Conservation (phyloP, 2,888 invertebrate genomes). For the Nomada ruficornis region DNA sequence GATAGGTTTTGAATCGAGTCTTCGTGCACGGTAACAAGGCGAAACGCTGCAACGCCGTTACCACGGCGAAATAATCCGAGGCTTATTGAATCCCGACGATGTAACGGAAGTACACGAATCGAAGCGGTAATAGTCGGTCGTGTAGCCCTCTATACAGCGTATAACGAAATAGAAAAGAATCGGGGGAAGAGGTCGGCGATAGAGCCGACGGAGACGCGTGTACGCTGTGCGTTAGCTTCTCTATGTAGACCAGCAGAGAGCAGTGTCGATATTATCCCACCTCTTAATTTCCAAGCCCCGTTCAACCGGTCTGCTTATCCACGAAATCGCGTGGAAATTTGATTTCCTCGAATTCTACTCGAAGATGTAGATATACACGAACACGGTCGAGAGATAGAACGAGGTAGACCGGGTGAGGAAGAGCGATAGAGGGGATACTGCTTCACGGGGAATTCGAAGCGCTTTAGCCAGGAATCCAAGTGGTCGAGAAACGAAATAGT, state of each 20-base stretch:
- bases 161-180: conserved; percentile 22
- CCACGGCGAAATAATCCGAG: conserved; percentile 62
- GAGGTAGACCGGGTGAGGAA: background rate
- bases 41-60: conserved; percentile 58
- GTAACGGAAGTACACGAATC: conserved; percentile 60
- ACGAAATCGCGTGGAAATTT: conserved; percentile 10
- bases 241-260: background rate
- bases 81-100: conserved; percentile 60
- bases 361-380: conserved; percentile 53
- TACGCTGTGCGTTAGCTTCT: background rate
- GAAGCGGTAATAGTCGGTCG: conserved; percentile 51
- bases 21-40: conserved; percentile 24
- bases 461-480: conserved; percentile 18
- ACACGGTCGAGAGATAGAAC: background rate
- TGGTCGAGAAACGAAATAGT: conserved; percentile 19
- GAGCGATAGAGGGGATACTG: background rate
- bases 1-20: conserved; percentile 72
- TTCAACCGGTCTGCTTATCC: conserved; percentile 4
- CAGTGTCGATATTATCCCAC: background rate
- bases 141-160: background rate
- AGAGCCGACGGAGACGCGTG: background rate
- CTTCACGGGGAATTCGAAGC: conserved; percentile 3
- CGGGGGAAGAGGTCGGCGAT: background rate
- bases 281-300: conserved; percentile 10
- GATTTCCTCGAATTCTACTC: background rate